Evolutionary conservation across 1,140 invertebrate genomes (phyloP).

Genomic region (Drosophila hydei): DNA sequence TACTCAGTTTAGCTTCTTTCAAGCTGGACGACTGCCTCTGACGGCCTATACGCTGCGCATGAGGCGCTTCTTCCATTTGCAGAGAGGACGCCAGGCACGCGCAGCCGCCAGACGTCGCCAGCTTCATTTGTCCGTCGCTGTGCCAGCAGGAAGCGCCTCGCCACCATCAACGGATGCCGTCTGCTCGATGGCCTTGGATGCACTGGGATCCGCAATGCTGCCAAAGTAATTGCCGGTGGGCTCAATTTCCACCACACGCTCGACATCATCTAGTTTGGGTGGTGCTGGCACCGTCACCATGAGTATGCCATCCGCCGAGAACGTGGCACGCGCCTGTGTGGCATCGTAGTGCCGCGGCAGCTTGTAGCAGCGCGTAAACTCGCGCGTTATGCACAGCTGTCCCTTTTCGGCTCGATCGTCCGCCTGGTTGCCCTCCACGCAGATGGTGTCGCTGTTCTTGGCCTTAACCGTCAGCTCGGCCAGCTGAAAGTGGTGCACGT

Average conservation of each 20-base stretch:
- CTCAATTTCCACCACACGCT: conserved; percentile 75
- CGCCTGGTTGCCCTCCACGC: conserved; percentile 71
- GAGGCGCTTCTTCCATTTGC: conserved; percentile 39
- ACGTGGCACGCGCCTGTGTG: conserved; percentile 73
- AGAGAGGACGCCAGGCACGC: conserved; percentile 35
- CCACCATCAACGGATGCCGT: conserved; percentile 45
- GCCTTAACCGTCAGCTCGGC: conserved; percentile 73
- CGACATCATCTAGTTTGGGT: conserved; percentile 77
- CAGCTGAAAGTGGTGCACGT: conserved; percentile 77
- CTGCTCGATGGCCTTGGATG: conserved; percentile 70
- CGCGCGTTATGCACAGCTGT: conserved; percentile 71
- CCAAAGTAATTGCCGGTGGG: conserved; percentile 77
- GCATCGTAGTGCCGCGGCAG: conserved; percentile 78
- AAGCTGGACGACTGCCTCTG: conserved; percentile 63
- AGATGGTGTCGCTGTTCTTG: conserved; percentile 72
- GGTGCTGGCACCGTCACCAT: conserved; percentile 80
- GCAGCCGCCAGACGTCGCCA: conserved; percentile 76
- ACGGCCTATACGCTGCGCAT: conserved; percentile 58
- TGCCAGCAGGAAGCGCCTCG: conserved; percentile 60
- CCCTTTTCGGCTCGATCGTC: conserved; percentile 72
- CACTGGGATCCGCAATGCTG: conserved; percentile 66
- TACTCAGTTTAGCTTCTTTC: conserved; percentile 31
- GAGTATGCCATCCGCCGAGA: conserved; percentile 77
- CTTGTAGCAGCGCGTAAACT: conserved; percentile 75
- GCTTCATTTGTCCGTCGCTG: conserved; percentile 70